Base-by-base conservation (phyloP, 2,113 vertebrate genomes). In the Ptyas mucosa region DNA sequence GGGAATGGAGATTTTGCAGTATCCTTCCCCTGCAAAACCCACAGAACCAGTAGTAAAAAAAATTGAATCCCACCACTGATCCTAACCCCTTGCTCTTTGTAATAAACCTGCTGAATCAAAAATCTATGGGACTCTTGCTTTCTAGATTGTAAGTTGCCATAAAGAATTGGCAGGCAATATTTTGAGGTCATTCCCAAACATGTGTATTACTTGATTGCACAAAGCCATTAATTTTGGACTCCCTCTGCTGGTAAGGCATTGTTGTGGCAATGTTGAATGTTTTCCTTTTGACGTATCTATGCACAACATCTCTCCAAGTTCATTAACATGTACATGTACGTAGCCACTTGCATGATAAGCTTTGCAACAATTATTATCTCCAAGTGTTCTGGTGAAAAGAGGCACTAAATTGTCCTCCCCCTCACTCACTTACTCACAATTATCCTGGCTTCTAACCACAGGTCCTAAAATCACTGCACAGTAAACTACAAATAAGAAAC, bases 381-480 rank as follows among this genome's bases (percentile, higher is more conserved):
- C 43, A 58, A 51, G 20, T 81, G 54, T 85, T 86, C n/a, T 64
- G 69, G 55, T 61, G 55, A 90, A 86, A 49, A 90, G 23, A 52
- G 49, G 43, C 61, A 93, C n/a, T 21, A 86, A 85, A 29, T 51
- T 29, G n/a, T 12, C 26, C 23, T 11, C 26, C 11, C 29, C 15
- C 34, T 92, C 24, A 8, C 26, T 89, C 52, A 52, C 53, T 86
- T 43, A 86, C 81, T 64, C 43, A 39, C 10, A 53, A 88, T 55
- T 53, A 52, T 90, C 52, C 34, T 20, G 43, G 55, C 92, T 90
- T 90, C 75, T 64, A 90, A 87, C 81, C 89, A 87, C 75, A 90
- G 92, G 89, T 89, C 14, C 24, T 90, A 85, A 89, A 90, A 93
- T 93, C 92, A 93, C 11, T 39, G 55, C 89, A 54, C 89, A 90